A percentile compares a stretch with the other conserved stretches of the same genome.
phyloP scores from a whole-genome alignment of 2,113 vertebrate genomes.

The Meriones unguiculatus region DNA sequence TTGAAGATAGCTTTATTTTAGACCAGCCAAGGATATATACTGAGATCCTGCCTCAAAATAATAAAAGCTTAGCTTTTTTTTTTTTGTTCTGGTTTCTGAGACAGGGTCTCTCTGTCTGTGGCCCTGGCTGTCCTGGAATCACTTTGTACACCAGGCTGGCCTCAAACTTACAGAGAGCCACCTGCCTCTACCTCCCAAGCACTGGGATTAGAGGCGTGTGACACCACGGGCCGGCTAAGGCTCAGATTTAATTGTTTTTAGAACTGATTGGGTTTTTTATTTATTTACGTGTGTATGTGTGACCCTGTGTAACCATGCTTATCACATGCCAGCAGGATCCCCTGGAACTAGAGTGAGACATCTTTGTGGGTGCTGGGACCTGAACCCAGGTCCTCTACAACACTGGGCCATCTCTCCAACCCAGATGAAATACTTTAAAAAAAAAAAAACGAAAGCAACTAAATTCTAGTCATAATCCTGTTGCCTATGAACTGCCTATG shows the following conservation, averaged over 20 bases:
- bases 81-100: too few species aligned
- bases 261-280: neutral
- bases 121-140: too few species aligned
- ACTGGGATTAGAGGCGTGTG: too few species aligned
- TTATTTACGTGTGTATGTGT: neutral
- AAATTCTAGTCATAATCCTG: neutral
- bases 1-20: neutral
- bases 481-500: neutral
- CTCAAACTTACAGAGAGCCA: too few species aligned
- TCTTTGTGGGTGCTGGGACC: neutral
- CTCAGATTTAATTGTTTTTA: neutral
- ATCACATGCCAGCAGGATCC: neutral
- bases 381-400: neutral
- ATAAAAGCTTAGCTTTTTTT: neutral
- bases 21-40: neutral
- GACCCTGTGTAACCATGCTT: neutral
- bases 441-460: neutral
- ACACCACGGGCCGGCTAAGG: too few species aligned
- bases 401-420: neutral
- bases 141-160: too few species aligned
- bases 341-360: neutral
- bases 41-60: neutral
- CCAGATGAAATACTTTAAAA: neutral
- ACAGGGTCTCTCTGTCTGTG: too few species aligned
- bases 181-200: too few species aligned